Evolutionary conservation across 1,140 invertebrate species (phyloP), one percentile per base, ranked within the genome.

Genomic region (Rhyzopertha dominica): DNA sequence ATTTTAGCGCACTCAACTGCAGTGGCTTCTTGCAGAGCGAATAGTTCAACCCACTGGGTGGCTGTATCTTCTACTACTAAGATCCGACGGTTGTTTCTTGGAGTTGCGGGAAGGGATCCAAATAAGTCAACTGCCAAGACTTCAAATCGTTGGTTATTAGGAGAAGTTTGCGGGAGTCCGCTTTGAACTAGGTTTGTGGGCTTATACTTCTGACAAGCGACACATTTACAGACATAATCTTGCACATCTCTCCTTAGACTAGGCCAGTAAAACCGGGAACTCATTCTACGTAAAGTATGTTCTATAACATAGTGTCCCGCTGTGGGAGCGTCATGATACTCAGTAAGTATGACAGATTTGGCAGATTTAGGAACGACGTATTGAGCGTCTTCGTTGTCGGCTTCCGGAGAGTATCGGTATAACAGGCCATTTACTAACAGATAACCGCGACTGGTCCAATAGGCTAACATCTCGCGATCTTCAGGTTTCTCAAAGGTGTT

Each of bases 11-110:
- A 63, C 5, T 14, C 26, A 34, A 54, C 53, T 5, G 46, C 59
- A 4, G 57, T 63, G 5, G 65, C 64, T 17, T 39, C 12, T 14
- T 35, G 12, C 25, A 68, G 18, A 0, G 66, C 23, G 20, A 61
- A 58, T 16, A 66, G 28, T 35, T 68, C 64, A 4, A 69, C 57
- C 59, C 59, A 69, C 16, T 58, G 54, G 1, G 57, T 54, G 13
- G 49, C 42, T 0, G 47, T 13, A 41, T 67, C 63, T 52, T 68
- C 58, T 0, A 62, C 43, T 9, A 65, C 59, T 5, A 67, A 35
- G 9, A 68, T 54, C 53, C 61, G n/a, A 58, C 4, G 29, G 52
- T n/a, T 62, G 32, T n/a, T n/a, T n/a, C n/a, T n/a, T n/a, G n/a
- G n/a, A n/a, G n/a, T n/a, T n/a, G n/a, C n/a, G n/a, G n/a, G n/a